phyloP scores from a whole-genome alignment of 2,113 vertebrate species.

The Prolemur simus region DNA sequence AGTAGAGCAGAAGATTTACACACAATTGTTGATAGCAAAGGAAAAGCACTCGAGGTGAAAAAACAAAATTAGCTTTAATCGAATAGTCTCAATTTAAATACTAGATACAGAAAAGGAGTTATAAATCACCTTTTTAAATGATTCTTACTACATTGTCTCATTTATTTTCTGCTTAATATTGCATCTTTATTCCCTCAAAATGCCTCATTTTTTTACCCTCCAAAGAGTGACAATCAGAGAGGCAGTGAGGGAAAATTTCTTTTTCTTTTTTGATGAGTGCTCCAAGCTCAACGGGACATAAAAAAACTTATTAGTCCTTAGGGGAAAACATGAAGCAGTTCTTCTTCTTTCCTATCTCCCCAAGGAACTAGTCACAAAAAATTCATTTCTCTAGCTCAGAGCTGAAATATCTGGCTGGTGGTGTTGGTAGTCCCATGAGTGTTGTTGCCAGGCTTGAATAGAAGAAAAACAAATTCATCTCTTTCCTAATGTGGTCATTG shows the following conservation, averaged over 20 bases:
- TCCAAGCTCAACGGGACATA: neutral
- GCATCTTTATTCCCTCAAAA: neutral
- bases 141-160: neutral
- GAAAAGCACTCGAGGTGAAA: neutral
- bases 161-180: neutral
- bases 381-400: neutral
- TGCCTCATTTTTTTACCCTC: neutral
- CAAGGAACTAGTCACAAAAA: neutral
- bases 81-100: neutral
- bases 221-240: neutral
- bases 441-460: neutral
- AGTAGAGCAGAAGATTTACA: neutral
- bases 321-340: neutral
- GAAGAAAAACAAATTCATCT: neutral
- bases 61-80: neutral
- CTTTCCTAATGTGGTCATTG: neutral
- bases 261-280: conserved; percentile 15
- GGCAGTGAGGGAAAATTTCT: neutral
- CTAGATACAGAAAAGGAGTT: neutral
- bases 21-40: neutral
- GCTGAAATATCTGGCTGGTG: neutral
- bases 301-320: neutral
- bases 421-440: neutral
- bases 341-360: neutral
- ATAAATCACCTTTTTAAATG: neutral